A percentile compares a stretch with the other conserved stretches of the same genome.
phyloP scores from a whole-genome alignment of 2,797 vertebrate genomes.

The Squalus acanthias region DNA sequence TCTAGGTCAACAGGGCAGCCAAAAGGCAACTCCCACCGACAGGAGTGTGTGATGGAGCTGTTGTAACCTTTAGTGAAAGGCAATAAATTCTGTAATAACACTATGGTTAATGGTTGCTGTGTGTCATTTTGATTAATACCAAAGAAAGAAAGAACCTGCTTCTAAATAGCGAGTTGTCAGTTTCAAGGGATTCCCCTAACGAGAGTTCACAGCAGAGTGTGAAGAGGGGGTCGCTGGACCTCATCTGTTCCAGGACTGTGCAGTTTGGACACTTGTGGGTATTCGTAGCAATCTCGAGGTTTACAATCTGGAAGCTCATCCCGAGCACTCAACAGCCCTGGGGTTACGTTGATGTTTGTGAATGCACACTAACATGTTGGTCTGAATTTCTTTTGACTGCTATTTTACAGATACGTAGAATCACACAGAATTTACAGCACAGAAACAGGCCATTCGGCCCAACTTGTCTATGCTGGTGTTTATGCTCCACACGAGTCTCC shows the following conservation, averaged over 20 bases:
- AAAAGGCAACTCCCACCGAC: background rate
- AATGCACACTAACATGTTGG: background rate
- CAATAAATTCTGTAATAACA: background rate
- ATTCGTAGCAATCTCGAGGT: background rate
- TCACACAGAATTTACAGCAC: background rate
- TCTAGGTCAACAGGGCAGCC: background rate
- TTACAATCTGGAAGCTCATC: background rate
- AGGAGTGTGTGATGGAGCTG: background rate
- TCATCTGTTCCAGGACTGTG: background rate
- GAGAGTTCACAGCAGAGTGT: background rate
- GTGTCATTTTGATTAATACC: background rate
- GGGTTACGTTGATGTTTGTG: background rate
- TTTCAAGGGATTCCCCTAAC: background rate
- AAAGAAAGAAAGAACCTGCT: background rate
- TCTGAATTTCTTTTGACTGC: background rate
- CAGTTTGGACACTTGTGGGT: background rate
- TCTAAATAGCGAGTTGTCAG: background rate
- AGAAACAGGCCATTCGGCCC: background rate
- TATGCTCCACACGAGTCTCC: background rate
- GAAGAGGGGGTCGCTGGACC: background rate
- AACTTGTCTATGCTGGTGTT: background rate
- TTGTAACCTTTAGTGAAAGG: background rate
- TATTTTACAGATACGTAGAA: background rate
- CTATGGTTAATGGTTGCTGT: background rate
- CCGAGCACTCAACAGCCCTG: background rate